Evolutionary conservation across 2,797 vertebrate species (phyloP).

Genomic region (Bradypus variegatus): DNA sequence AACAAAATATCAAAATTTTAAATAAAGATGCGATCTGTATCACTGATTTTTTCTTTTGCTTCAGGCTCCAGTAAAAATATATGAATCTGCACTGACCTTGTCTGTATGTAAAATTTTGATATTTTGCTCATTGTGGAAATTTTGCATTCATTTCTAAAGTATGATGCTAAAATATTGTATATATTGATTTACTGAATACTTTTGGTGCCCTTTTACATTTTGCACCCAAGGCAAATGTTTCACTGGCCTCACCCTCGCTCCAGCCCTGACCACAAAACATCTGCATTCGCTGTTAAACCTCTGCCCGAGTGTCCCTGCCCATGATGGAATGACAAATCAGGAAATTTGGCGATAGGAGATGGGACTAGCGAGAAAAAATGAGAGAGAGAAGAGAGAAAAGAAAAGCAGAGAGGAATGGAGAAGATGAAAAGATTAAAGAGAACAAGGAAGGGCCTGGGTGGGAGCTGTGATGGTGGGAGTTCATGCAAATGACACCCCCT

Average conservation of each 20-base stretch:
- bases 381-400: slow-evolving; percentile 4
- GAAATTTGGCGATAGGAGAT: background rate
- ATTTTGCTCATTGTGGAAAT: background rate
- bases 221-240: background rate
- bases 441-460: slow-evolving; percentile 24
- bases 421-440: background rate
- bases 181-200: background rate
- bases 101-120: background rate
- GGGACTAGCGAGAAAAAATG: background rate
- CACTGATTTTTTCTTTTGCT: background rate
- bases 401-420: background rate
- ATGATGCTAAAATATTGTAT: background rate
- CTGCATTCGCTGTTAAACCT: slow-evolving; percentile 56
- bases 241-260: background rate
- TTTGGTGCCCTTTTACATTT: background rate
- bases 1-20: background rate
- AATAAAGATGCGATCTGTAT: background rate
- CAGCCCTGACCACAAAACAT: slow-evolving; percentile 17
- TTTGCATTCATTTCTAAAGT: background rate
- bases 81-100: background rate
- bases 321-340: slow-evolving; percentile 64
- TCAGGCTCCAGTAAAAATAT: background rate
- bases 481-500: slow-evolving; percentile 52
- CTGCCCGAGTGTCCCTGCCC: slow-evolving; percentile 63
- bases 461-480: slow-evolving; percentile 41